Conservation (phyloP, 2,888 invertebrate genomes). For the Morpho helenor region DNA sequence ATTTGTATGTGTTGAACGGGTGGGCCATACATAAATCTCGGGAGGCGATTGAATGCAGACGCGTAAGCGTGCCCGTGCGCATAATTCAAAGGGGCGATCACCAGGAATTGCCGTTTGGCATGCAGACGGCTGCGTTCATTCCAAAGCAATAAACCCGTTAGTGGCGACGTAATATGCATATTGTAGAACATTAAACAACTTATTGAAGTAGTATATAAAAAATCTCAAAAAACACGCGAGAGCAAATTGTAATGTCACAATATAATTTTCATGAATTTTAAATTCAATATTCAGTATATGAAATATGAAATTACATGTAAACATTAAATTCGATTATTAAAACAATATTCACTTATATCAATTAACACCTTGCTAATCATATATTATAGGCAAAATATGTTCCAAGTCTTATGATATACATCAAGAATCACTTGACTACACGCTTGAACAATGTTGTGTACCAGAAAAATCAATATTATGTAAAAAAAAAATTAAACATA, state of each 20-base stretch:
- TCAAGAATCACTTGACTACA: too few relatives aligned
- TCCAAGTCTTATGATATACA: too few relatives aligned
- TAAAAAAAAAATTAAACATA: too few relatives aligned
- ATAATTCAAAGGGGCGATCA: conserved; percentile 76
- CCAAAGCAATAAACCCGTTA: conserved; percentile 73
- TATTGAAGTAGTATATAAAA: conserved; percentile 22
- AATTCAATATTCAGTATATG: too few relatives aligned
- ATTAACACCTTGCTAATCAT: too few relatives aligned
- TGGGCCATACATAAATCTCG: conserved; percentile 64
- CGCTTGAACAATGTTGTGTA: too few relatives aligned
- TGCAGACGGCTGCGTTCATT: conserved; percentile 69
- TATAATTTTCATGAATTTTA: too few relatives aligned
- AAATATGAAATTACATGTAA: too few relatives aligned
- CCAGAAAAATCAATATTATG: too few relatives aligned
- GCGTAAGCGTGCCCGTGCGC: conserved; percentile 67
- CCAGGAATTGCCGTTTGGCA: conserved; percentile 71
- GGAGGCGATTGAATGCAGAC: conserved; percentile 65
- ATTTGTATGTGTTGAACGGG: conserved; percentile 55
- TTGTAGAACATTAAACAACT: conserved; percentile 46
- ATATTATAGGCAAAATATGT: too few relatives aligned
- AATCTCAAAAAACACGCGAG: conserved; percentile 1
- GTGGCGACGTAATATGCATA: conserved; percentile 65
- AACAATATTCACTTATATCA: too few relatives aligned
- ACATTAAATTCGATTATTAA: too few relatives aligned
- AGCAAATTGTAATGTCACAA: background rate